Conservation (phyloP, 1,140 invertebrate species). For the Epicauta chinensis region DNA sequence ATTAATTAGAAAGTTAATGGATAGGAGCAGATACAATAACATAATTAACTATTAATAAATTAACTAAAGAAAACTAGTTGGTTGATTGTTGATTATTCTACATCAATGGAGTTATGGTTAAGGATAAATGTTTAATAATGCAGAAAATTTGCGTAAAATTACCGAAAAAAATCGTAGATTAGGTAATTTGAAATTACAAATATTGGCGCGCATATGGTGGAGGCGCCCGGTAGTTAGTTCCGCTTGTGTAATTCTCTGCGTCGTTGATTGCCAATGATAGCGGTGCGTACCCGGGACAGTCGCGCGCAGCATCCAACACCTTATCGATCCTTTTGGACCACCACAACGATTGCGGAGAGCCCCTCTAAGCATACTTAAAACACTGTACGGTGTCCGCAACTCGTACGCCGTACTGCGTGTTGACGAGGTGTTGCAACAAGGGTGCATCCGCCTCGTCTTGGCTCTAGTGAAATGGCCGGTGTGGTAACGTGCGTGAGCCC, state of each 20-base stretch:
- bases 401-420: constrained; percentile 3
- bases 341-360: constrained; percentile 7
- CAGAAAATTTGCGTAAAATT: too few species aligned
- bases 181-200: neutral
- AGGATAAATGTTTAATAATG: too few species aligned
- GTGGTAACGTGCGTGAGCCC: constrained; percentile 23
- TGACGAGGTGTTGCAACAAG: constrained; percentile 16
- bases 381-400: constrained; percentile 9
- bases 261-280: constrained; percentile 7
- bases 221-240: constrained; percentile 5
- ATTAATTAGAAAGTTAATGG: too few species aligned
- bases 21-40: too few species aligned
- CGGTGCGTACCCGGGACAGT: constrained; percentile 13
- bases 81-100: too few species aligned
- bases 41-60: too few species aligned
- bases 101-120: too few species aligned
- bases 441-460: constrained; percentile 16
- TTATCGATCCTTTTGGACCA: constrained; percentile 6
- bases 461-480: constrained; percentile 27
- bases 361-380: constrained; percentile 10
- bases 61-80: too few species aligned
- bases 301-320: constrained; percentile 4
- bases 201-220: constrained; percentile 5
- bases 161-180: too few species aligned
- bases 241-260: constrained; percentile 1